phyloP scores from a whole-genome alignment of 2,888 invertebrate species.

The Acleris emargana region DNA sequence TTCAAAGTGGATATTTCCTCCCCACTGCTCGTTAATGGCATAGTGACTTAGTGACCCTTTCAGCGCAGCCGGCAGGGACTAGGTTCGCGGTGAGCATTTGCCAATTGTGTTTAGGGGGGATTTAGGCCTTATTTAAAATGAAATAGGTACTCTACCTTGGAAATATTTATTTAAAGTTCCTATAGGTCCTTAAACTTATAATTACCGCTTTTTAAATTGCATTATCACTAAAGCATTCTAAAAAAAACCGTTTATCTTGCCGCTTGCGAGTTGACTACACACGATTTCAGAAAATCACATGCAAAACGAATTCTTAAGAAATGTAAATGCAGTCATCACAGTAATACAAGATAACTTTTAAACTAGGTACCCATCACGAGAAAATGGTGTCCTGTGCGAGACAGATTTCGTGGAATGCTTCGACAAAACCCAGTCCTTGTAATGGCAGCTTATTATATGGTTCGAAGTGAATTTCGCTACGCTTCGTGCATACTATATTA shows the following conservation, averaged over 20 bases:
- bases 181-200: no score
- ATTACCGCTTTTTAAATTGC: no score
- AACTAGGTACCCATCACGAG: no score
- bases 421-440: neutral
- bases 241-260: no score
- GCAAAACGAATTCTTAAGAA: no score
- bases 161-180: no score
- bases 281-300: no score
- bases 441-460: neutral
- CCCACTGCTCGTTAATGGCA: slow-evolving; percentile 46
- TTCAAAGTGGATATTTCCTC: slow-evolving; percentile 70
- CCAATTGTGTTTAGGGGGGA: slow-evolving; percentile 14
- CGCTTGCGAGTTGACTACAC: no score
- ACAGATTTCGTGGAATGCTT: neutral
- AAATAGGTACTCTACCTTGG: no score
- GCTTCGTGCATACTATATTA: neutral
- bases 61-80: slow-evolving; percentile 10
- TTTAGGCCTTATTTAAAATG: neutral
- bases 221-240: no score
- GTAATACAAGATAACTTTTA: no score
- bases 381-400: neutral
- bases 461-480: slow-evolving; percentile 4
- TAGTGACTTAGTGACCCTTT: slow-evolving; percentile 37
- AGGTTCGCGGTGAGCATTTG: slow-evolving; percentile 26
- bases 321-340: no score